Percentiles rank a stretch among this genome's conserved stretches.
Conservation (phyloP, 2,888 invertebrate genomes). For the Microdon myrmicae region DNA sequence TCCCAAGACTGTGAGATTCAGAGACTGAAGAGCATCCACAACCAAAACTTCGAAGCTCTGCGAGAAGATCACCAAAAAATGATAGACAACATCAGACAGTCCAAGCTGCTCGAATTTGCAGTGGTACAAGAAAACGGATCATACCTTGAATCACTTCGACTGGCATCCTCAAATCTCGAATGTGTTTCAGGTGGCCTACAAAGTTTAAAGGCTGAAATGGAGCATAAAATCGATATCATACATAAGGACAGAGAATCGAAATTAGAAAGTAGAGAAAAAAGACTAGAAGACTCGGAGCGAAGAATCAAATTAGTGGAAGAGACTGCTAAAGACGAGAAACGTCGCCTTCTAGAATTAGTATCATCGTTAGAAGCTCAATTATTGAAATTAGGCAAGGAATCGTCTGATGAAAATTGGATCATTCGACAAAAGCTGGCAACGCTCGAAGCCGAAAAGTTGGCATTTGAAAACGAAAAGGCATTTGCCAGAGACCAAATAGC, state of each 20-base stretch:
- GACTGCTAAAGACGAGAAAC: slow-evolving; percentile 60
- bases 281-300: slow-evolving; percentile 60
- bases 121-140: slow-evolving; percentile 63
- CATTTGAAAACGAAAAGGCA: slow-evolving; percentile 64
- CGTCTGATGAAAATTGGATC: slow-evolving; percentile 65
- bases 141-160: slow-evolving; percentile 62
- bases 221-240: slow-evolving; percentile 56
- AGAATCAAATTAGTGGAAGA: slow-evolving; percentile 60
- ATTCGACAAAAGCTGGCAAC: slow-evolving; percentile 63
- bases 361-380: slow-evolving; percentile 63
- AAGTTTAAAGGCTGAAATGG: slow-evolving; percentile 60
- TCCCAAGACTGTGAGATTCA: slow-evolving; percentile 61
- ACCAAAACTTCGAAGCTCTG: slow-evolving; percentile 59
- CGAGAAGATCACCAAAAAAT: slow-evolving; percentile 58
- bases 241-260: slow-evolving; percentile 60
- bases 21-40: slow-evolving; percentile 60
- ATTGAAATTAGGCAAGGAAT: slow-evolving; percentile 59
- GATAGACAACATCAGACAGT: slow-evolving; percentile 63
- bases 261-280: slow-evolving; percentile 59
- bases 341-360: slow-evolving; percentile 63
- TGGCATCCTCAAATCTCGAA: slow-evolving; percentile 62
- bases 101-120: slow-evolving; percentile 64
- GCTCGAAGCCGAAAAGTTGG: slow-evolving; percentile 62
- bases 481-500: slow-evolving; percentile 62
- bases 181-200: slow-evolving; percentile 58